Evolutionary conservation across 2,113 vertebrate genomes (phyloP).

Genomic region (Actenoides lindsayi): DNA sequence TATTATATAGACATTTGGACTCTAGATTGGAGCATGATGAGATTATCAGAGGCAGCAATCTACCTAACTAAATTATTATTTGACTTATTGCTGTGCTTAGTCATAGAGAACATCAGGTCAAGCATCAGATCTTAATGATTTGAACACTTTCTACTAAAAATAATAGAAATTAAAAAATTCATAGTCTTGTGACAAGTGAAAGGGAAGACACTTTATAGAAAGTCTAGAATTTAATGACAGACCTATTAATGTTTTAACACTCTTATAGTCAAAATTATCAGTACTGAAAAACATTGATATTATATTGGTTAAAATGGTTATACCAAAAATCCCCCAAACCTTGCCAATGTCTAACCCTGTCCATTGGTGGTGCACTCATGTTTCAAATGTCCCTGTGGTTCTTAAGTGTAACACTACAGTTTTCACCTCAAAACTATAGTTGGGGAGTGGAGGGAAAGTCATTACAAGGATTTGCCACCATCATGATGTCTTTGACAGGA

Average conservation of each 20-base stretch:
- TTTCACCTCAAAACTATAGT: background rate
- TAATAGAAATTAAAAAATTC: background rate
- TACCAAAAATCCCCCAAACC: background rate
- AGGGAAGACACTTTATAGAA: background rate
- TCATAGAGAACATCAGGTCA: background rate
- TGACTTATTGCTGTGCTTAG: background rate
- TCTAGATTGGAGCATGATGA: background rate
- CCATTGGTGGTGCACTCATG: background rate
- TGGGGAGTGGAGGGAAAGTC: fast-evolving
- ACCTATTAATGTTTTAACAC: background rate
- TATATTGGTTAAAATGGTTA: background rate
- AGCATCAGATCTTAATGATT: background rate
- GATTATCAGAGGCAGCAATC: background rate
- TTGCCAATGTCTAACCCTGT: background rate
- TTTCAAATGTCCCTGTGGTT: background rate
- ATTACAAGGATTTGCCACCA: background rate
- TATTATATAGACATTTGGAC: background rate
- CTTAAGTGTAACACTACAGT: background rate
- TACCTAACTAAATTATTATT: background rate
- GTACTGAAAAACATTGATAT: background rate
- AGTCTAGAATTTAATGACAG: background rate
- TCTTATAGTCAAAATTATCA: background rate
- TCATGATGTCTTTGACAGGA: background rate
- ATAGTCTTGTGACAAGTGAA: background rate
- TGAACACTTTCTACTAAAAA: background rate